phyloP scores from a whole-genome alignment of 2,888 invertebrate species.

The Phortica okadai region DNA sequence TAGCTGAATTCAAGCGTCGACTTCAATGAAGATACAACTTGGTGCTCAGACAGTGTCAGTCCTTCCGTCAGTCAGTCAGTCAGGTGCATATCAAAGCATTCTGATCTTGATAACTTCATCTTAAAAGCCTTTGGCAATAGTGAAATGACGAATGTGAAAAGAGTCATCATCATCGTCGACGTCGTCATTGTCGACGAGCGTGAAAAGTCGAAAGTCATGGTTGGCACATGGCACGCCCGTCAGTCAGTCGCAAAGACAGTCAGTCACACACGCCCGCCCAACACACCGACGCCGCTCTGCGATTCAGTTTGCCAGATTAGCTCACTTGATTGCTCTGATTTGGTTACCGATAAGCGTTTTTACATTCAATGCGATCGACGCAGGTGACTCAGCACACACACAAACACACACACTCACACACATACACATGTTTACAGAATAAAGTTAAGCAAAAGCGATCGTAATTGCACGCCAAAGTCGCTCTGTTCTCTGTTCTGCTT shows the following conservation, averaged over 20 bases:
- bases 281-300: not conserved
- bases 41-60: not conserved
- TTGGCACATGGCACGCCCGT: not conserved
- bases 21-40: conserved; percentile 34
- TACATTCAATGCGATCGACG: not conserved
- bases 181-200: not conserved
- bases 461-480: conserved; percentile 11
- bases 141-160: not conserved
- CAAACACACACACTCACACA: not conserved
- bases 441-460: too few relatives aligned
- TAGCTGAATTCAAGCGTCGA: conserved; percentile 38
- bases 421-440: too few relatives aligned
- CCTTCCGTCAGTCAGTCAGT: not conserved
- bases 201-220: conserved; percentile 13
- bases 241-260: conserved; percentile 7
- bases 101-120: conserved; percentile 19
- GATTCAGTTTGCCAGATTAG: conserved; percentile 17
- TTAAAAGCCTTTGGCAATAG: conserved; percentile 6
- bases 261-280: conserved; percentile 30
- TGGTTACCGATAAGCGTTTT: not conserved
- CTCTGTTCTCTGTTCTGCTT: conserved; percentile 10
- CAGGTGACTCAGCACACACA: conserved; percentile 24
- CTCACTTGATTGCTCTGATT: conserved; percentile 15
- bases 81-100: conserved; percentile 22
- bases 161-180: not conserved